Base-by-base conservation (phyloP, 2,888 invertebrate genomes). In the Mycalesis mineus region DNA sequence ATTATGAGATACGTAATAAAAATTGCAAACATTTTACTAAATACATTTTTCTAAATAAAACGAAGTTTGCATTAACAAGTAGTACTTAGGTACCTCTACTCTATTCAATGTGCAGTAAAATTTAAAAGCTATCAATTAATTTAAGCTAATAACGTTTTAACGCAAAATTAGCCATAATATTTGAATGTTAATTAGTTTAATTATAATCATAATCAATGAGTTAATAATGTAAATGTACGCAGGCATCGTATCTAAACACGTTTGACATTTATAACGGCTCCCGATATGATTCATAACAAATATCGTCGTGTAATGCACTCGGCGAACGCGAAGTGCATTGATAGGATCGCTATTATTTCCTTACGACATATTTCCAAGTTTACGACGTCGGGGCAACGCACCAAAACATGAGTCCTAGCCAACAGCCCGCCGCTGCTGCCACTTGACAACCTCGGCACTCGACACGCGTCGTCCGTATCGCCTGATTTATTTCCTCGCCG, bases 401-500 rank as follows among this genome's bases (percentile, higher is more conserved):
- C 71, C 65, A 61, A 66, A 61, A 67, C 68, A 71, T 66, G 64
- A 69, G 61, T 47, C 31, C 33, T 69, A 42, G 41, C 52, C 42
- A 47, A 47, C 15, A n/a, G 47, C 47, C 8, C 41, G 67, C 69
- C 70, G 70, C 70, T 69, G 69, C 65, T 65, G 65, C 66, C 65
- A 68, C 69, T 69, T 65, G 69, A 69, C 71, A 72, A 65, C 69
- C 67, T 22, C 22, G n/a, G 70, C 74, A 70, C 72, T 72, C 64
- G 70, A 71, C 68, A 68, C 65, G 69, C 65, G 66, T 70, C 72
- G 70, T 72, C 58, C 64, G 64, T 69, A 68, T 68, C 79, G 72
- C 73, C 76, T 82, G 84, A 86, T 86, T 86, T 84, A 86, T 83
- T 76, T 74, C 72, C 70, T 68, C 72, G 71, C 70, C 70, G 72